Percentiles rank a stretch among this genome's conserved stretches.
Conservation (phyloP, 2,888 invertebrate genomes). For the Bombyx huttoni region DNA sequence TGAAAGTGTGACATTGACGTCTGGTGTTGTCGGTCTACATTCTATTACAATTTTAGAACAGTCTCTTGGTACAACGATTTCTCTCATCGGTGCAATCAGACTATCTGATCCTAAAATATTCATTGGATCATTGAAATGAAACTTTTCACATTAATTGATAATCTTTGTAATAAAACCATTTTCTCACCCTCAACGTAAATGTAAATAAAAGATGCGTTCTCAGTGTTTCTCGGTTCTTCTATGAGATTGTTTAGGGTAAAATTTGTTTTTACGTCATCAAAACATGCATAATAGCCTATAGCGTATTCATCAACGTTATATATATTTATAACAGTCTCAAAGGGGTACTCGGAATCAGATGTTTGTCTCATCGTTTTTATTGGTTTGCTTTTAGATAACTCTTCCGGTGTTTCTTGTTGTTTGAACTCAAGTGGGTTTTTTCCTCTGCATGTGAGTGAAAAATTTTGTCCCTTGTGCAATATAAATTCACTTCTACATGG, state of each 20-base stretch:
- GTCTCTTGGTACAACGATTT: constrained; percentile 35
- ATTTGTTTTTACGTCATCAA: constrained; percentile 43
- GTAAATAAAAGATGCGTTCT: constrained; percentile 48
- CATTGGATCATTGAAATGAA: not conserved
- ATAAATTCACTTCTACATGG: constrained; percentile 41
- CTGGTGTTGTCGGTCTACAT: constrained; percentile 63
- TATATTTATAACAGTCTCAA: constrained; percentile 57
- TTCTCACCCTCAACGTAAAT: constrained; percentile 61
- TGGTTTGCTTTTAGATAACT: constrained; percentile 16
- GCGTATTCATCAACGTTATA: constrained; percentile 49
- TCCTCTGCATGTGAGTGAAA: constrained; percentile 43
- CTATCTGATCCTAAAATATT: constrained; percentile 50
- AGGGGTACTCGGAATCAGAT: constrained; percentile 31
- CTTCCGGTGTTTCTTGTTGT: constrained; percentile 48
- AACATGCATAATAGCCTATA: constrained; percentile 73
- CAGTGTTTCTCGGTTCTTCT: constrained; percentile 44
- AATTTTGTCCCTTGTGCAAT: constrained; percentile 52
- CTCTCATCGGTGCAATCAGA: constrained; percentile 53
- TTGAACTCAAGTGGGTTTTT: constrained; percentile 33
- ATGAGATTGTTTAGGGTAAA: constrained; percentile 31
- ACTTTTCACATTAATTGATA: not conserved
- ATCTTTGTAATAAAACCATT: not conserved
- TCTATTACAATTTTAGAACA: constrained; percentile 41
- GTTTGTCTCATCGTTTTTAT: constrained; percentile 7
- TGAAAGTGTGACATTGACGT: constrained; percentile 40